Conservation (phyloP, 2,113 vertebrate species). For the Bubo bubo region DNA sequence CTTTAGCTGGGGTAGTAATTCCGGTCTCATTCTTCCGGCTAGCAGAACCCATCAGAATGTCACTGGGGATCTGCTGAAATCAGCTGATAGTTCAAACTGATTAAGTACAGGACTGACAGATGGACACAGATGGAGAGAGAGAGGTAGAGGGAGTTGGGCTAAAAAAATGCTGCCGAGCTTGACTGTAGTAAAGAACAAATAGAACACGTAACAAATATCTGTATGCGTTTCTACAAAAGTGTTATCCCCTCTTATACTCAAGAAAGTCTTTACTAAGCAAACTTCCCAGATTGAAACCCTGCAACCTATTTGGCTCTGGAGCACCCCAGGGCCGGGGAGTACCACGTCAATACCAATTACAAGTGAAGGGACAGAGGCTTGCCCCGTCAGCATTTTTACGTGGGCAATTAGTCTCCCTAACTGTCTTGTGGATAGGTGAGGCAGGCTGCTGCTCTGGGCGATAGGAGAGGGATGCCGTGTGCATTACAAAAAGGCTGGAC, state of each 20-base stretch:
- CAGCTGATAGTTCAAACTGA: neutral
- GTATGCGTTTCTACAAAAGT: neutral
- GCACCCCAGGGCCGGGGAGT: neutral
- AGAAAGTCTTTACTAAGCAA: neutral
- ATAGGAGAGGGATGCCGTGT: neutral
- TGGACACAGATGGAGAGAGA: neutral
- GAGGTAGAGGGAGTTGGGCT: neutral
- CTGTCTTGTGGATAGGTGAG: neutral
- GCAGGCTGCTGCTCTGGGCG: neutral
- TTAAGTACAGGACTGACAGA: neutral
- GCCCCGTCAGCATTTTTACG: neutral
- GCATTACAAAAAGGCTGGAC: neutral
- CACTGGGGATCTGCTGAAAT: neutral
- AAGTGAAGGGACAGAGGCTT: neutral
- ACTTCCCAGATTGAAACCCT: neutral
- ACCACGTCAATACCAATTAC: slow-evolving; percentile 10
- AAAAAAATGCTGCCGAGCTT: neutral
- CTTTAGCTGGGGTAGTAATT: neutral
- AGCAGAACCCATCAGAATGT: neutral
- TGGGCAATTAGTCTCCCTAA: neutral
- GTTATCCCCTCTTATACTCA: neutral
- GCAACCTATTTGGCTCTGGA: neutral
- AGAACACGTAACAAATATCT: neutral
- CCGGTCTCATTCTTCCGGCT: neutral
- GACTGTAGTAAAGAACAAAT: neutral